phyloP scores from a whole-genome alignment of 2,797 vertebrate species.

The Schizothorax lantsangensis region DNA sequence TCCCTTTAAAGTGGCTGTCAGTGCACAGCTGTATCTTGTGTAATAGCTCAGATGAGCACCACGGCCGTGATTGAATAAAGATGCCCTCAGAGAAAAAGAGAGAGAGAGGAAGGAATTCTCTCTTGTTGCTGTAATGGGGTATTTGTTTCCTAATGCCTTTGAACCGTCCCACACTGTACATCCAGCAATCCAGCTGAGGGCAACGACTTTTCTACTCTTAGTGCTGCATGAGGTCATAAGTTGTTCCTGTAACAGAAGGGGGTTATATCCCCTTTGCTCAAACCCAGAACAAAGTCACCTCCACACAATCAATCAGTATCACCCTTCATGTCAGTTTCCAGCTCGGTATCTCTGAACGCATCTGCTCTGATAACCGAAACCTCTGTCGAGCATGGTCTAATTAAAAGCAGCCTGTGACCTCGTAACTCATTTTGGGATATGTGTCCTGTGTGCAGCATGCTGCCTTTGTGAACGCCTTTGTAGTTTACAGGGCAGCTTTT shows the following conservation, averaged over 20 bases:
- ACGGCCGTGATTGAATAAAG: conserved; percentile 55
- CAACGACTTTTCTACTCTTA: conserved; percentile 1
- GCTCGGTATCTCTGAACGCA: background rate
- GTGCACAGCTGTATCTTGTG: conserved; percentile 63
- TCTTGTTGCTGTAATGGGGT: conserved; percentile 53
- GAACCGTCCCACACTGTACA: conserved; percentile 55
- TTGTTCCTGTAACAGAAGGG: conserved; percentile 31
- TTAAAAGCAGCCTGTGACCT: conserved; percentile 48
- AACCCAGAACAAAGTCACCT: conserved; percentile 16
- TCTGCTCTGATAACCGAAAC: conserved; percentile 35
- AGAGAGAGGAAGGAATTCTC: conserved; percentile 44
- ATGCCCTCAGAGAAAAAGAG: conserved; percentile 51
- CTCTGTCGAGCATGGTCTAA: conserved; percentile 17
- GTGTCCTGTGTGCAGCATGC: conserved; percentile 31
- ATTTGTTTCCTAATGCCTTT: conserved; percentile 64
- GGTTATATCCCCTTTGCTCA: conserved; percentile 8
- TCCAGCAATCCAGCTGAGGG: conserved; percentile 22
- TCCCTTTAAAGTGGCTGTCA: conserved; percentile 62
- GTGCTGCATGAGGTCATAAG: conserved; percentile 25
- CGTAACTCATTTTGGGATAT: conserved; percentile 5
- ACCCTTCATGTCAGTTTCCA: conserved; percentile 19
- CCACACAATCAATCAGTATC: conserved; percentile 47
- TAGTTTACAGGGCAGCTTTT: conserved; percentile 48
- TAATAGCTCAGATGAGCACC: conserved; percentile 36
- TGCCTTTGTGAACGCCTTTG: conserved; percentile 36